phyloP scores from a whole-genome alignment of 2,888 invertebrate genomes.

The Drosophila putrida region DNA sequence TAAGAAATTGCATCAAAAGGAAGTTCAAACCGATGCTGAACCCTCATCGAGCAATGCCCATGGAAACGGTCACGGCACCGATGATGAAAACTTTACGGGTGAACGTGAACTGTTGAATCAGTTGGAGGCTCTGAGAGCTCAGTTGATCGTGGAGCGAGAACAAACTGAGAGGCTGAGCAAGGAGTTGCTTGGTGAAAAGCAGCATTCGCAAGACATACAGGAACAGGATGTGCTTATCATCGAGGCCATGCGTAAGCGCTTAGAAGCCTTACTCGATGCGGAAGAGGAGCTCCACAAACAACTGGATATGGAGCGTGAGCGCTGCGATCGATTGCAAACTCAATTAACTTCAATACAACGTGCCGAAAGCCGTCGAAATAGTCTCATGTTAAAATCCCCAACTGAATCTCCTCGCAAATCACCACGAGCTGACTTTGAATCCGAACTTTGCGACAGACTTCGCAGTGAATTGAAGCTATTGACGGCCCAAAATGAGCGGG shows the following conservation, averaged over 20 bases:
- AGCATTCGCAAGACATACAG: constrained; percentile 87
- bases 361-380: constrained; percentile 83
- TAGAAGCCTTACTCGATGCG: constrained; percentile 88
- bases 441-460: constrained; percentile 86
- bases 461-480: constrained; percentile 86
- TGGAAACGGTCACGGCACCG: constrained; percentile 80
- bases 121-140: constrained; percentile 78
- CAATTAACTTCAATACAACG: constrained; percentile 84
- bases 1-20: constrained; percentile 68
- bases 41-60: constrained; percentile 1
- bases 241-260: constrained; percentile 88
- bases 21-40: constrained; percentile 59
- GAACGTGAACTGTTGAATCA: constrained; percentile 83
- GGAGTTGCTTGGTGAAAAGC: constrained; percentile 87
- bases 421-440: constrained; percentile 84
- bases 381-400: constrained; percentile 82
- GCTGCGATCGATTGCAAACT: constrained; percentile 86
- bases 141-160: constrained; percentile 79
- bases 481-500: constrained; percentile 86
- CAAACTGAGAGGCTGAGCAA: constrained; percentile 87
- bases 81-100: constrained; percentile 83
- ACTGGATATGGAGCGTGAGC: constrained; percentile 87
- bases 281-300: constrained; percentile 88
- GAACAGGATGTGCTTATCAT: constrained; percentile 89
- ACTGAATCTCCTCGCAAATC: constrained; percentile 84